A percentile compares a stretch with the other conserved stretches of the same genome.
These are phyloP conservation scores for Limenitis camilla DNA, from an alignment of 2,888 invertebrate genomes.

Conservation along the genomic window DNA sequence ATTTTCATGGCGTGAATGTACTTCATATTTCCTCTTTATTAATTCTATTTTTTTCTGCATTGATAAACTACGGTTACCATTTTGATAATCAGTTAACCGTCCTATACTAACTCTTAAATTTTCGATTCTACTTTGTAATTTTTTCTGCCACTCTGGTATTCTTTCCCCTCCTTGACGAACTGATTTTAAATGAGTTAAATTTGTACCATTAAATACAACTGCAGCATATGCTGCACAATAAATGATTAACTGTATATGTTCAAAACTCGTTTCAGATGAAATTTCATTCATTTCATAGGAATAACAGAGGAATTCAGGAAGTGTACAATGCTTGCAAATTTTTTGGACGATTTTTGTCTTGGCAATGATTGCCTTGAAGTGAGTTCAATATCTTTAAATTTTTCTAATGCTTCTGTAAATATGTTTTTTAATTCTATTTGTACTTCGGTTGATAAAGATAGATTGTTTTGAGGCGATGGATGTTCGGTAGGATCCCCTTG, in stretches of 20 bases:
- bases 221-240: conserved; percentile 9
- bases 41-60: neutral
- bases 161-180: conserved; percentile 13
- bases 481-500: too few relatives aligned
- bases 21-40: neutral
- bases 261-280: conserved; percentile 2
- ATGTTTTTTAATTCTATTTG: too few relatives aligned
- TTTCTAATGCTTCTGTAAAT: neutral
- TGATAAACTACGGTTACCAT: neutral
- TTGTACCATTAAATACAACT: conserved; percentile 1
- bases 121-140: conserved; percentile 11
- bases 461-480: too few relatives aligned
- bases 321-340: neutral
- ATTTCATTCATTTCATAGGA: neutral
- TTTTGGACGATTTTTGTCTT: conserved; percentile 8
- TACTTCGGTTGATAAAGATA: too few relatives aligned
- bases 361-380: conserved; percentile 8
- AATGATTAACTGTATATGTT: conserved; percentile 3
- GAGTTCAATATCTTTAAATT: neutral
- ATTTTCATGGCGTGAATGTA: neutral
- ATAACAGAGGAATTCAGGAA: conserved; percentile 8
- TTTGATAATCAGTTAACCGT: conserved; percentile 8
- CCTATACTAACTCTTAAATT: conserved; percentile 12
- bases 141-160: too few relatives aligned
- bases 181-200: neutral